These are phyloP conservation scores for Gallinago solitaria DNA, from an alignment of 2,797 vertebrate genomes.

Conservation along the genomic window DNA sequence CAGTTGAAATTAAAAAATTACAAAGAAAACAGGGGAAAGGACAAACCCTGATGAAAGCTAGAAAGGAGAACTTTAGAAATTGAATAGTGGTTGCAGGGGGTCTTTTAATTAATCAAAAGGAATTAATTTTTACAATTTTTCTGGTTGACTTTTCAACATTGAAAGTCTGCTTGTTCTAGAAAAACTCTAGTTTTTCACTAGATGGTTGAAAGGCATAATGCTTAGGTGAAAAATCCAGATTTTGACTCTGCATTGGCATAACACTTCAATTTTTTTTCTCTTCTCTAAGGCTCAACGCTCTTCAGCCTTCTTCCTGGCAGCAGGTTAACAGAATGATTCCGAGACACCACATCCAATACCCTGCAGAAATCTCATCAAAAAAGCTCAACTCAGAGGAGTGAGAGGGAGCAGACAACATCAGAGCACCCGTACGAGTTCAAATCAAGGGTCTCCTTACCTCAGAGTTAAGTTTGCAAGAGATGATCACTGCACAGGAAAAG, in stretches of 20 bases:
- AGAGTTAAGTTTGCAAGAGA: accelerated
- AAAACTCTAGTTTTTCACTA: background rate
- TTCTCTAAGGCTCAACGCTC: background rate
- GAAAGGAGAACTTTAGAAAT: background rate
- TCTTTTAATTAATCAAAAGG: background rate
- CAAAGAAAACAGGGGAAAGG: background rate
- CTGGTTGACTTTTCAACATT: background rate
- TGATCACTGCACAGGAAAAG: background rate
- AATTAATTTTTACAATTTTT: background rate
- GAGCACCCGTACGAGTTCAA: accelerated
- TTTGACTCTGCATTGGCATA: background rate
- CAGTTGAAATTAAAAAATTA: background rate
- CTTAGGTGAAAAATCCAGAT: background rate
- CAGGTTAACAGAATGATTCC: background rate
- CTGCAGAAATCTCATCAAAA: background rate
- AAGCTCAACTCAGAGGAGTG: background rate
- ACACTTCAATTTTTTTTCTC: background rate
- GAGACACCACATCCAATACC: background rate
- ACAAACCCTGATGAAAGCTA: background rate
- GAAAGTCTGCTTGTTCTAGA: background rate
- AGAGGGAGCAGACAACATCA: background rate
- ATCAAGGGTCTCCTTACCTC: background rate
- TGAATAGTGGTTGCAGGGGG: accelerated
- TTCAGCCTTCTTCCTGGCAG: background rate
- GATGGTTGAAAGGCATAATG: background rate